Evolutionary conservation across 2,113 vertebrate genomes (phyloP).

Genomic region (Chionodraco myersi): DNA sequence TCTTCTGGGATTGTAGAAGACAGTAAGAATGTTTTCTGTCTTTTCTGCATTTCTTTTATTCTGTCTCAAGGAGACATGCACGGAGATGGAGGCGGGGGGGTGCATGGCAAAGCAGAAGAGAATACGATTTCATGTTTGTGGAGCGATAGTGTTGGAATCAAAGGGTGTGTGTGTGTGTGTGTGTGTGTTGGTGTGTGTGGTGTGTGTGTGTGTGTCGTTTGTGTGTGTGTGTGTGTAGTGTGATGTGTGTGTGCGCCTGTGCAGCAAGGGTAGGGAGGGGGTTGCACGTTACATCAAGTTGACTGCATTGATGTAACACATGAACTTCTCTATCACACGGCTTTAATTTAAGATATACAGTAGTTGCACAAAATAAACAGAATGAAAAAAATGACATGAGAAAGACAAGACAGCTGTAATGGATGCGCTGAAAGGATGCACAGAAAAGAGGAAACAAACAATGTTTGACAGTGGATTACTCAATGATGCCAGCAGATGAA

Average conservation of each 20-base stretch:
- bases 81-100: conserved; percentile 8
- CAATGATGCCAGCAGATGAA: conserved; percentile 38
- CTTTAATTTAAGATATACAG: conserved; percentile 4
- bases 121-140: conserved; percentile 40
- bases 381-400: conserved; percentile 12
- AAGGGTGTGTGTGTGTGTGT: conserved; percentile 14
- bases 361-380: conserved; percentile 18
- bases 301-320: conserved; percentile 68
- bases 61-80: conserved; percentile 31
- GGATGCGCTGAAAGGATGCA: conserved; percentile 28
- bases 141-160: conserved; percentile 33
- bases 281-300: conserved; percentile 72
- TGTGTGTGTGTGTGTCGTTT: conserved; percentile 46
- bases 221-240: conserved; percentile 43
- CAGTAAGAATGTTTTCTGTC: conserved; percentile 79
- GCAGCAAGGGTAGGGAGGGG: conserved; percentile 32
- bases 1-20: conserved; percentile 75
- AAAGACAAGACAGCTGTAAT: not conserved
- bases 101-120: conserved; percentile 34
- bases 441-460: not conserved
- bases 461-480: conserved; percentile 36
- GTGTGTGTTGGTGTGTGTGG: no score
- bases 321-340: conserved; percentile 33
- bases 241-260: conserved; percentile 36
- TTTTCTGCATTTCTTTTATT: conserved; percentile 15